Base-by-base conservation (phyloP, 2,888 invertebrate species). In the Spisula solida region DNA sequence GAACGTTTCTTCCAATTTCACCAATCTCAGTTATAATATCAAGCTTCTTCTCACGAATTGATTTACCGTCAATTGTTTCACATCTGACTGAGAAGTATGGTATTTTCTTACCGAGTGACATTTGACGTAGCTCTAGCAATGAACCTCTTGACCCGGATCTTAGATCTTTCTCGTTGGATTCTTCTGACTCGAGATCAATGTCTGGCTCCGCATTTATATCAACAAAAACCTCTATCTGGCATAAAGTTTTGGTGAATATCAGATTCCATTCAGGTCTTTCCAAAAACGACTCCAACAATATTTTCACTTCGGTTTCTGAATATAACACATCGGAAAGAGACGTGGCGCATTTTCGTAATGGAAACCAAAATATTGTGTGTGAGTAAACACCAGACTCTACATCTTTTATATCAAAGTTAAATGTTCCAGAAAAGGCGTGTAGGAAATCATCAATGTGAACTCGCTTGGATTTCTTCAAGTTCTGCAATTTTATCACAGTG, bases 361-460 rank as follows among this genome's bases (percentile, higher is more conserved):
- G 96, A 86, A 96, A 96, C 92, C 96, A 93, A 82, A 96, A 96
- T 81, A 96, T 47, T 10, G 96, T 95, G 14, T 95, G 95, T 16
- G 92, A 56, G 83, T 92, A 96, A 82, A 81, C 86, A 10, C 94
- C 93, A 6, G 86, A 81, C 5, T 91, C 82, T 29, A 94, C 84
- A 0, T 84, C 81, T 25, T 88, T 87, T 20, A 82, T 75, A 14
- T 75, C 47, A 60, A 93, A 91, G 6, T 93, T 94, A 89, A 96
- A 95, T 8, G 92, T 81, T 2, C 89, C 93, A 16, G 89, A 66
- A 78, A 94, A 92, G 5, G 94, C 93, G 12, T 90, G 85, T 0
- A 91, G 83, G 8, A 90, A 79, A 18, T 85, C 88, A 12, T 83
- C 29, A 0, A 82, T 47, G 25, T 80, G 66, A 41, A 86, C 6